A percentile compares a stretch with the other conserved stretches of the same genome.
These are phyloP conservation scores for Pagrus major DNA, from an alignment of 2,113 vertebrate species.

Conservation along the genomic window DNA sequence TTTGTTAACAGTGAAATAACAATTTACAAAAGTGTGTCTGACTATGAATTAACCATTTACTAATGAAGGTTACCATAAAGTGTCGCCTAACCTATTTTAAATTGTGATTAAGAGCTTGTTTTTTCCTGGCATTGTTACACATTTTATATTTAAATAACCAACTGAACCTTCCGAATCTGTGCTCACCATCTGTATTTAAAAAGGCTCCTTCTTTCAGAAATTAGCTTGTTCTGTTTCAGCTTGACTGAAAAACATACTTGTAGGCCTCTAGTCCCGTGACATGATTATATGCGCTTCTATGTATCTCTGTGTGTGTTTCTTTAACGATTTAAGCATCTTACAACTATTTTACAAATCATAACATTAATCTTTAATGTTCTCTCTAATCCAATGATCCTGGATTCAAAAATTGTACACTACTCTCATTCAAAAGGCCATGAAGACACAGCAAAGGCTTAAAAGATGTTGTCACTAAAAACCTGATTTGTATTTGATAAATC, in stretches of 20 bases:
- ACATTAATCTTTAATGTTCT: constrained; percentile 9
- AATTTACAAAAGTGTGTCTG: too few species aligned
- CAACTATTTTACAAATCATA: background rate
- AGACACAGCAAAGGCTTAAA: background rate
- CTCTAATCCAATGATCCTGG: background rate
- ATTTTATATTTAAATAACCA: background rate
- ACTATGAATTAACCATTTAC: too few species aligned
- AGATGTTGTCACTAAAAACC: background rate
- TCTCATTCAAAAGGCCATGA: background rate
- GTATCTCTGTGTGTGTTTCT: background rate
- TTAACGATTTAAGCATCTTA: constrained; percentile 13
- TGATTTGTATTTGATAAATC: background rate
- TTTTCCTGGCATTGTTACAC: background rate
- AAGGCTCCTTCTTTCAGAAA: background rate
- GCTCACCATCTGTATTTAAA: background rate
- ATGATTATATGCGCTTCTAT: background rate
- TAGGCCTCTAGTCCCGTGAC: background rate
- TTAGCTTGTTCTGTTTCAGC: too few species aligned
- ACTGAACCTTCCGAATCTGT: background rate
- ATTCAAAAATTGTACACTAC: background rate
- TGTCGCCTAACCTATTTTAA: too few species aligned
- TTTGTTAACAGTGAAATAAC: too few species aligned
- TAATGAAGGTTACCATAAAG: too few species aligned
- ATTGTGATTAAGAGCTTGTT: background rate
- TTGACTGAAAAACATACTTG: too few species aligned